These are phyloP conservation scores for Digitonthophagus gazella DNA, from an alignment of 2,888 invertebrate genomes.

Conservation along the genomic window DNA sequence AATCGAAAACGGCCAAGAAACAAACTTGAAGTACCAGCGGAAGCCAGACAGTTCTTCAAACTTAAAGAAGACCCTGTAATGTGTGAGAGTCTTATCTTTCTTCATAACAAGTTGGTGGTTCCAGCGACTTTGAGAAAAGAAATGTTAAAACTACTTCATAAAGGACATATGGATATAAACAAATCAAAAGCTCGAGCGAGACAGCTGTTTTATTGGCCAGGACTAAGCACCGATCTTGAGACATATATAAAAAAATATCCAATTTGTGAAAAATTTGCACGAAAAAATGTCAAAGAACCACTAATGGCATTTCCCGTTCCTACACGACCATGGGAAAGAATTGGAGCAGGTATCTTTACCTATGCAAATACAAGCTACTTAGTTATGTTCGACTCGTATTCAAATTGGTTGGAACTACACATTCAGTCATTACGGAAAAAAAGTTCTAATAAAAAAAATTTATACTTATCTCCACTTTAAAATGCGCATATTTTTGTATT, in stretches of 20 bases:
- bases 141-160: constrained; percentile 19
- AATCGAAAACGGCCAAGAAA: neutral
- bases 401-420: neutral
- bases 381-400: neutral
- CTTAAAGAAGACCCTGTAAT: neutral
- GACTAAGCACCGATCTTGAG: constrained; percentile 16
- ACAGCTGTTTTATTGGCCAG: constrained; percentile 20
- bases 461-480: too few relatives aligned
- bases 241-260: constrained; percentile 17
- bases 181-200: constrained; percentile 18
- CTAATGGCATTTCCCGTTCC: neutral
- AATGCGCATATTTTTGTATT: too few relatives aligned
- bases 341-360: neutral
- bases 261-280: constrained; percentile 11
- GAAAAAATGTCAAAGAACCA: constrained; percentile 1
- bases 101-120: constrained; percentile 13
- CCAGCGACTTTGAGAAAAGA: constrained; percentile 1
- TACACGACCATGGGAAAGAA: neutral
- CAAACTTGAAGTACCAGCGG: neutral
- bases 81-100: constrained; percentile 15
- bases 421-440: too few relatives aligned
- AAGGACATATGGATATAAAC: constrained; percentile 17
- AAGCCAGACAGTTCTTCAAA: neutral
- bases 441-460: too few relatives aligned
- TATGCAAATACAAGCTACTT: neutral